Percentiles rank a stretch among this genome's conserved stretches.
Conservation (phyloP, 2,888 invertebrate genomes). For the Tachina fera region DNA sequence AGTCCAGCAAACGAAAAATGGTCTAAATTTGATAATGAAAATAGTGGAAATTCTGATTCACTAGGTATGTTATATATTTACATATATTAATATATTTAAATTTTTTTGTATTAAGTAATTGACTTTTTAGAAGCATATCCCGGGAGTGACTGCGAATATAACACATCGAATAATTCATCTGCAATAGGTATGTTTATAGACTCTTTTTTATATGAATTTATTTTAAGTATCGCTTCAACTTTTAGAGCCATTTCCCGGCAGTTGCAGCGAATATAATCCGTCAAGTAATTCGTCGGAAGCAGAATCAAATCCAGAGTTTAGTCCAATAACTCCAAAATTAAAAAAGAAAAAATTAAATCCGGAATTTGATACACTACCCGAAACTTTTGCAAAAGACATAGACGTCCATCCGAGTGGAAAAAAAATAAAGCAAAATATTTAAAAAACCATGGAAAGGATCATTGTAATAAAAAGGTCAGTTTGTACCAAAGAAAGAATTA, state of each 20-base stretch:
- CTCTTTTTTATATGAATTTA: constrained; percentile 42
- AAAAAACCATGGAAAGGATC: constrained; percentile 54
- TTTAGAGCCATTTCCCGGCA: too few species aligned
- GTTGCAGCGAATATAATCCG: too few species aligned
- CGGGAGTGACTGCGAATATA: constrained; percentile 50
- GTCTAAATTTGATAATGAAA: constrained; percentile 43
- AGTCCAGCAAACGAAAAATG: constrained; percentile 38
- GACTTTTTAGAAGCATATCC: too few species aligned
- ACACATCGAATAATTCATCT: constrained; percentile 48
- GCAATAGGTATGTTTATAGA: constrained; percentile 34
- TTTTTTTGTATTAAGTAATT: too few species aligned
- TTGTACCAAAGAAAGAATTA: constrained; percentile 47
- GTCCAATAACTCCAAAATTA: constrained; percentile 38
- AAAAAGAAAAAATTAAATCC: constrained; percentile 49
- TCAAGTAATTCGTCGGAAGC: constrained; percentile 38
- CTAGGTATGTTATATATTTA: too few species aligned
- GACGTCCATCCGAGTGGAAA: constrained; percentile 47
- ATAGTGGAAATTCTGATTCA: constrained; percentile 23
- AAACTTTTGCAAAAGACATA: constrained; percentile 48
- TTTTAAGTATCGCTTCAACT: too few species aligned
- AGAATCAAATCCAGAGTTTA: constrained; percentile 40
- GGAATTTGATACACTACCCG: constrained; percentile 51
- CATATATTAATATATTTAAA: too few species aligned
- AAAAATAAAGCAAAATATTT: too few species aligned
- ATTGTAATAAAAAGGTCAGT: constrained; percentile 48